Evolutionary conservation across 2,797 vertebrate species (phyloP).

Genomic region (Lemur catta): DNA sequence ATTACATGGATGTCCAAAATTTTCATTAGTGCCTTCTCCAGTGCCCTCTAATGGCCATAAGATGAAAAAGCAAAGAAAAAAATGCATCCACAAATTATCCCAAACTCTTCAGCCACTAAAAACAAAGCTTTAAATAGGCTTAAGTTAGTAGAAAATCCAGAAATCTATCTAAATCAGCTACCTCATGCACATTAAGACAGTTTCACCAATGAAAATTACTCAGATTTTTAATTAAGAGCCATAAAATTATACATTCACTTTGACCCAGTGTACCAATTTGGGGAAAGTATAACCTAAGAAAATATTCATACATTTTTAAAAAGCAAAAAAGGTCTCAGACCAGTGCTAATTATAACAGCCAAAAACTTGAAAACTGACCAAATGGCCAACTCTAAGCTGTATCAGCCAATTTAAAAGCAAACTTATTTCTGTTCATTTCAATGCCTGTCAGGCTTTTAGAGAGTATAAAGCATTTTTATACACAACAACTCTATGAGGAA

Average conservation of each 20-base stretch:
- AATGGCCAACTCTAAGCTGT: neutral
- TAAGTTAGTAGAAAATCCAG: neutral
- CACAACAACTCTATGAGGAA: neutral
- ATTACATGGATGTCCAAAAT: neutral
- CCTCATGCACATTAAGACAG: neutral
- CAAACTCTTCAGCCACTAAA: neutral
- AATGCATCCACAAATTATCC: neutral
- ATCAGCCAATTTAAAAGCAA: neutral
- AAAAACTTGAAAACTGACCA: neutral
- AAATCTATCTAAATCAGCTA: neutral
- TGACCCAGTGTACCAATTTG: neutral
- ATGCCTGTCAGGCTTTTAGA: neutral
- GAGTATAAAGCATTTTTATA: neutral
- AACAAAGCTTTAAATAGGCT: conserved; percentile 1
- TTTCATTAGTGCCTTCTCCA: conserved; percentile 8
- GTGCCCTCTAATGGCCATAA: conserved; percentile 54
- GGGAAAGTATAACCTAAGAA: neutral
- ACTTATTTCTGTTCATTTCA: neutral
- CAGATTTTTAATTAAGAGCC: neutral
- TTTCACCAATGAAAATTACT: neutral
- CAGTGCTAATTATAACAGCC: neutral
- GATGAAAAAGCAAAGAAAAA: conserved; percentile 26
- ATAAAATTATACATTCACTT: neutral
- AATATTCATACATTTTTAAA: neutral
- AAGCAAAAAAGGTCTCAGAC: neutral